A percentile compares a stretch with the other conserved stretches of the same genome.
phyloP scores from a whole-genome alignment of 2,888 invertebrate genomes.

The Drosophila vallismaia region DNA sequence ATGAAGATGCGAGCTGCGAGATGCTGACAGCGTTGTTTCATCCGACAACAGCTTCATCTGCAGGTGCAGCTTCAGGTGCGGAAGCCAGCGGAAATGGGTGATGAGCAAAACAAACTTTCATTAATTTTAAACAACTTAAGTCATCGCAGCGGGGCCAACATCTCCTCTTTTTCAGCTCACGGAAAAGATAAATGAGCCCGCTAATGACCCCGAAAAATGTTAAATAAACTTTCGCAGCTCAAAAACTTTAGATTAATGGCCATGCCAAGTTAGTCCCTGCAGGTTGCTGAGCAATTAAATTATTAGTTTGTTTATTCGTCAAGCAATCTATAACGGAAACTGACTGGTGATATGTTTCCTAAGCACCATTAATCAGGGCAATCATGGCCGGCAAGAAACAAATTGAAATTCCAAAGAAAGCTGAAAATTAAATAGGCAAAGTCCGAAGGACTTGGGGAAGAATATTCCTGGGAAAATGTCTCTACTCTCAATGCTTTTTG shows the following conservation, averaged over 20 bases:
- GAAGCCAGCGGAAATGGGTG: background rate
- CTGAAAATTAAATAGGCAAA: background rate
- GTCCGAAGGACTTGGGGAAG: background rate
- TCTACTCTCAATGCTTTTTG: background rate
- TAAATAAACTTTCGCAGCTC: conserved; percentile 55
- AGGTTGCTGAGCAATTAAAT: conserved; percentile 30
- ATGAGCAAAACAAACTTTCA: conserved; percentile 51
- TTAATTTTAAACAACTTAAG: conserved; percentile 67
- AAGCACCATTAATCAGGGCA: conserved; percentile 23
- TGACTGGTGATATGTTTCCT: conserved; percentile 30
- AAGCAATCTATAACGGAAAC: conserved; percentile 20
- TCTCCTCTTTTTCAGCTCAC: conserved; percentile 11
- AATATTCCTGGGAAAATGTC: background rate
- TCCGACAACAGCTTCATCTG: conserved; percentile 28
- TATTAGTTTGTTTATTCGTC: conserved; percentile 40
- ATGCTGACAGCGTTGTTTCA: conserved; percentile 25
- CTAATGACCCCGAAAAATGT: conserved; percentile 60
- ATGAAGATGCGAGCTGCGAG: conserved; percentile 16
- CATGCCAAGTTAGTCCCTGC: conserved; percentile 5
- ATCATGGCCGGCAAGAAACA: conserved; percentile 4
- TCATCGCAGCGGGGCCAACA: conserved; percentile 32
- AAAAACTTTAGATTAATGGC: conserved; percentile 67
- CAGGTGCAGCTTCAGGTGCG: conserved; percentile 21
- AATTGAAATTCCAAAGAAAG: conserved; percentile 23
- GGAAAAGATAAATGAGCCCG: conserved; percentile 64